These are phyloP conservation scores for Pogonocherus hispidulus DNA, from an alignment of 2,888 invertebrate species.

Conservation along the genomic window DNA sequence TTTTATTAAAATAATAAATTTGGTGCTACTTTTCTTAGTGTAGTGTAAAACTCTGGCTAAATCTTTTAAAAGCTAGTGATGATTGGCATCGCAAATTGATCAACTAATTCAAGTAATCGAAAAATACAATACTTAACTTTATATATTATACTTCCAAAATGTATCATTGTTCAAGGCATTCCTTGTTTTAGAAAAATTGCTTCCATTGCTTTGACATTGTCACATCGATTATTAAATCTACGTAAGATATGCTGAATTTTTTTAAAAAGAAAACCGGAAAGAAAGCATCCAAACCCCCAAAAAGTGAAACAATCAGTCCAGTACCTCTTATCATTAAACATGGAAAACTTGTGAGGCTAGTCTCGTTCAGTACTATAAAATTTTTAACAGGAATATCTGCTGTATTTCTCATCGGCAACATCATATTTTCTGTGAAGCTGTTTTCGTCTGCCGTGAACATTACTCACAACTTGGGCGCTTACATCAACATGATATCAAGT, in stretches of 20 bases:
- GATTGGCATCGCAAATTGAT: too few relatives aligned
- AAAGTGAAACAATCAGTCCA: background rate
- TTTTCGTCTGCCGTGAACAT: constrained; percentile 57
- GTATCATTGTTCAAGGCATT: background rate
- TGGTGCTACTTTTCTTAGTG: too few relatives aligned
- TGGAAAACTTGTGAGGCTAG: constrained; percentile 57
- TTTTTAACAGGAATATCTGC: constrained; percentile 49
- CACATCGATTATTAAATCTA: background rate
- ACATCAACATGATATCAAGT: constrained; percentile 63
- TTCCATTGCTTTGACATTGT: background rate
- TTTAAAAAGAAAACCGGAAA: constrained; percentile 1
- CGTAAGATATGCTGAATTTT: background rate
- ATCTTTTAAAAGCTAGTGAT: too few relatives aligned
- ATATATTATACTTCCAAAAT: too few relatives aligned
- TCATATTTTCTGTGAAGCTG: constrained; percentile 56
- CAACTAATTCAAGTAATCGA: too few relatives aligned
- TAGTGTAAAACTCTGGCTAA: too few relatives aligned
- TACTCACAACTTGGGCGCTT: constrained; percentile 59
- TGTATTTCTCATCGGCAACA: constrained; percentile 47
- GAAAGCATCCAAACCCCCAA: background rate
- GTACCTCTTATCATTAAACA: constrained; percentile 47
- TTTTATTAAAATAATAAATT: too few relatives aligned
- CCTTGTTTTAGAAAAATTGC: too few relatives aligned
- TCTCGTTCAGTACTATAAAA: constrained; percentile 57
- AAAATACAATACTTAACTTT: too few relatives aligned